These are phyloP conservation scores for Apaloderma vittatum DNA, from an alignment of 2,113 vertebrate genomes.

Conservation along the genomic window DNA sequence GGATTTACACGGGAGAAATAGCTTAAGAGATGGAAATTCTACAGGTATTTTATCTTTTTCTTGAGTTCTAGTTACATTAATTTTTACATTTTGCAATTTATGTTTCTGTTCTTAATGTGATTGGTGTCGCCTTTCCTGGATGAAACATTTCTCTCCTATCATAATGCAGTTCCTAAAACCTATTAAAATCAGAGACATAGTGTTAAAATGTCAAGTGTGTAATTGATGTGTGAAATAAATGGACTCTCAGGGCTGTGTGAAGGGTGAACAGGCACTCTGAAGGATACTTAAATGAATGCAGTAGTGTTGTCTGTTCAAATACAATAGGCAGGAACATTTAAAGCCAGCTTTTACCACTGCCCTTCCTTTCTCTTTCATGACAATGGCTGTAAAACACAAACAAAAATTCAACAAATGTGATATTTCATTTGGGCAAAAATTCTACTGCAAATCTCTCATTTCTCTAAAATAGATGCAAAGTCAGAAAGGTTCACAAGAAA, in stretches of 20 bases:
- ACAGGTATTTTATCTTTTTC: background rate
- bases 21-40: background rate
- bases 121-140: slow-evolving; percentile 30
- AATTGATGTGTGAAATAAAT: slow-evolving; percentile 63
- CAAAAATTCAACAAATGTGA: background rate
- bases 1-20: background rate
- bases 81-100: slow-evolving; percentile 17
- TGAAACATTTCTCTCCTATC: slow-evolving; percentile 45
- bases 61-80: background rate
- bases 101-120: slow-evolving; percentile 39
- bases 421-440: background rate
- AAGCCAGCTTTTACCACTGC: background rate
- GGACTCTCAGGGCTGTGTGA: slow-evolving; percentile 9
- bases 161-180: slow-evolving; percentile 53
- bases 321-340: background rate
- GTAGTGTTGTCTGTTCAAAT: background rate
- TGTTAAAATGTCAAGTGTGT: slow-evolving; percentile 69
- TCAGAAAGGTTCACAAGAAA: background rate
- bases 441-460: background rate
- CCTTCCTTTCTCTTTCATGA: background rate
- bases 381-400: background rate
- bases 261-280: slow-evolving; percentile 36
- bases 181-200: slow-evolving; percentile 61
- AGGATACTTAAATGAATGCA: slow-evolving; percentile 7
- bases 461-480: background rate